Base-by-base conservation (phyloP, 2,888 invertebrate species). In the Hybos culiciformis region DNA sequence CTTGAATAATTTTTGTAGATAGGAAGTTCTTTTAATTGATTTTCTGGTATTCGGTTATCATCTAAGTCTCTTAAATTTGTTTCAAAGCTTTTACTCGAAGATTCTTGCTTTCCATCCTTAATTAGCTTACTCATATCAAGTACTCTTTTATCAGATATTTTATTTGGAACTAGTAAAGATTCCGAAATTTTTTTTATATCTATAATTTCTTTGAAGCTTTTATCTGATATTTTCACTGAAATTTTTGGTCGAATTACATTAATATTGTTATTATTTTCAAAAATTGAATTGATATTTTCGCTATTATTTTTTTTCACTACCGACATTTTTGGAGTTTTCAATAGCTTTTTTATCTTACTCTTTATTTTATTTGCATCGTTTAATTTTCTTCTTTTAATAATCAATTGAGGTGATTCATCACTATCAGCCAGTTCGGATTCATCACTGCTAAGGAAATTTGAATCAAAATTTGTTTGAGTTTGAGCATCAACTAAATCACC, bases 1-100 rank as follows among this genome's bases (percentile, higher is more conserved):
- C 78, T 71, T 49, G 80, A 75, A 62, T 94, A 94, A 57, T 86
- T 87, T 61, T 83, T 87, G 58, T 84, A 93, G 17, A 90, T 80
- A 5, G 86, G 75, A 50, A 90, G 63, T 17, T 78, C 63, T 56
- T 75, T 74, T 63, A 84, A 76, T 60, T 88, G 83, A 57, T 75
- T 77, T 37, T 68, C 64, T 4, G 81, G 74, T 49, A 91, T 71
- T 58, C 78, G 77, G 51, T 85, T 83, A 26, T 70, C 66, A 42
- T 72, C 65, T 29, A 88, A 62, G 60, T 84, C 77, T 52, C 76
- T 74, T 53, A 53, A 21, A 54, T 52, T 33, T 14, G 26, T 2
- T 4, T 2, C 15, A 14, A 34, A 8, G 2, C 12, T 26, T 38
- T n/a, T 18, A 19, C 36, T 3, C 1, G 56, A 52, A 15, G 49